These are phyloP conservation scores for Halesus radiatus DNA, from an alignment of 1,140 invertebrate genomes.

Conservation along the genomic window DNA sequence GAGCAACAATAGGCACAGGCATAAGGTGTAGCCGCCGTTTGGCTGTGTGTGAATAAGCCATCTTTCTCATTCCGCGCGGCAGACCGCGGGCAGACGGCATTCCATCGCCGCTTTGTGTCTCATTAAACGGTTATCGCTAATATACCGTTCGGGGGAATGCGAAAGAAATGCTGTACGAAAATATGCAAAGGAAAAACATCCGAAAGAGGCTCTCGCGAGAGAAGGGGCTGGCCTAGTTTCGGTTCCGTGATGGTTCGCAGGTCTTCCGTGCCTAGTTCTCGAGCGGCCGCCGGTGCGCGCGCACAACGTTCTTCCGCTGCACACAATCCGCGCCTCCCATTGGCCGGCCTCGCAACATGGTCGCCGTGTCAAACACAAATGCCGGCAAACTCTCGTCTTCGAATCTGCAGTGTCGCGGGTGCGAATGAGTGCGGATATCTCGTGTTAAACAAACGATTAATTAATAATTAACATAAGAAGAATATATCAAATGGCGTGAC, in stretches of 20 bases:
- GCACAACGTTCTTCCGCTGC: slow-evolving; percentile 22
- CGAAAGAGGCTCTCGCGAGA: slow-evolving; percentile 19
- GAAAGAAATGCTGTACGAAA: slow-evolving; percentile 40
- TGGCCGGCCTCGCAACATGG: slow-evolving; percentile 24
- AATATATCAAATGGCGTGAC: no score
- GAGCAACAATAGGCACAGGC: background rate
- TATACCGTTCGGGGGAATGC: slow-evolving; percentile 36
- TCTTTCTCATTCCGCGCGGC: background rate
- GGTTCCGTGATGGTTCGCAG: slow-evolving; percentile 65
- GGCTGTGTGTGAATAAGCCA: slow-evolving; percentile 13
- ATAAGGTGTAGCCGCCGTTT: background rate
- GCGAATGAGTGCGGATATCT: slow-evolving; percentile 6
- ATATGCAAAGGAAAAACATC: slow-evolving; percentile 36
- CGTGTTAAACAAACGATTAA: background rate
- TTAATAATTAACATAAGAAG: background rate
- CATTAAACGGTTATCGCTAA: slow-evolving; percentile 41
- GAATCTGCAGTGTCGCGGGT: slow-evolving; percentile 50
- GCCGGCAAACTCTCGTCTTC: slow-evolving; percentile 49
- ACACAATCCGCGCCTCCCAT: background rate
- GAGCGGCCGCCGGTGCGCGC: slow-evolving; percentile 52
- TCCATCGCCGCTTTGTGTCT: slow-evolving; percentile 28
- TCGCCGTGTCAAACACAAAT: slow-evolving; percentile 36
- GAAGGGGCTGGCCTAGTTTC: slow-evolving; percentile 43
- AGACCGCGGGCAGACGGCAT: slow-evolving; percentile 34
- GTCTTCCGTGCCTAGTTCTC: slow-evolving; percentile 63